A percentile compares a stretch with the other conserved stretches of the same genome.
phyloP scores from a whole-genome alignment of 2,888 invertebrate species.

The Aricia artaxerxes region DNA sequence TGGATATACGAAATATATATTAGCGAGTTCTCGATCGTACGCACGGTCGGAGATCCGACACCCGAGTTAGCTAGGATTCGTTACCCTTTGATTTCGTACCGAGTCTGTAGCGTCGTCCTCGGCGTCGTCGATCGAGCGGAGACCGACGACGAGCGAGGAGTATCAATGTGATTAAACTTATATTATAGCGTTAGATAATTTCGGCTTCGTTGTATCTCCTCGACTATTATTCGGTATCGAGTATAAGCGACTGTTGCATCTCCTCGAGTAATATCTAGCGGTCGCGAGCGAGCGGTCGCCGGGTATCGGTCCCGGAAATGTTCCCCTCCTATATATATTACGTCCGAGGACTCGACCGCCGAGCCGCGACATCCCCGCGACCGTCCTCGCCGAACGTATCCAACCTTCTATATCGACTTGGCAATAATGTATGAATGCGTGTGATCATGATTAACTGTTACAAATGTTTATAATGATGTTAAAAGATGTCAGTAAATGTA shows the following conservation, averaged over 20 bases:
- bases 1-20: conserved; percentile 69
- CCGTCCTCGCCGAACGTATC: conserved; percentile 43
- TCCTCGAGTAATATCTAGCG: background rate
- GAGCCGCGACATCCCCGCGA: conserved; percentile 38
- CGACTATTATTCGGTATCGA: background rate
- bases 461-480: conserved; percentile 45
- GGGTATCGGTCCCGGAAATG: background rate
- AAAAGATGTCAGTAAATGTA: conserved; percentile 42
- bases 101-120: background rate
- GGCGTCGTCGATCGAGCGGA: background rate
- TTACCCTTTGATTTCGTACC: conserved; percentile 57
- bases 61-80: conserved; percentile 60
- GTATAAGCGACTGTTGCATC: background rate
- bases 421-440: conserved; percentile 41
- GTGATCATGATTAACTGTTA: conserved; percentile 42
- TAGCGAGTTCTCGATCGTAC: conserved; percentile 72
- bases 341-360: conserved; percentile 31
- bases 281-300: conserved; percentile 6
- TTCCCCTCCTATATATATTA: conserved; percentile 7
- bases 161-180: conserved; percentile 22
- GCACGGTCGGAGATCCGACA: conserved; percentile 65
- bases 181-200: conserved; percentile 20
- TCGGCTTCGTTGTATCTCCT: conserved; percentile 12
- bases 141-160: background rate
- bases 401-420: conserved; percentile 36